Conservation (phyloP, 2,888 invertebrate genomes). For the Xylota segnis region DNA sequence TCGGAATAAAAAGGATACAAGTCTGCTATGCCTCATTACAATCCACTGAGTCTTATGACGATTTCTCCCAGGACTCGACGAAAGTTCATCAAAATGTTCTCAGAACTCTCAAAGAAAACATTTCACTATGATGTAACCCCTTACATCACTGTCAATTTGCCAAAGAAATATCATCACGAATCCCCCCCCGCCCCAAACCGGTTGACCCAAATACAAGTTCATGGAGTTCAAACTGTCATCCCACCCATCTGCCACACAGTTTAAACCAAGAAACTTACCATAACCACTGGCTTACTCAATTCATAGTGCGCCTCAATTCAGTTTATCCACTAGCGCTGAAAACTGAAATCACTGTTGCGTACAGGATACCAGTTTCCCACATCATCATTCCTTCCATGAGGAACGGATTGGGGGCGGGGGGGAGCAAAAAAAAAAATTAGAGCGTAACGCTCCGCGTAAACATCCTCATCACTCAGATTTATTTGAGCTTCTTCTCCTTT, state of each 20-base stretch:
- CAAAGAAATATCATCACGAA: background rate
- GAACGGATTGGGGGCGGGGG: background rate
- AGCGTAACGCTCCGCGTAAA: slow-evolving; percentile 57
- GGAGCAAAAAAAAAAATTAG: slow-evolving; percentile 24
- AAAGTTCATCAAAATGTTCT: too few relatives aligned
- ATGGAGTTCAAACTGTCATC: background rate
- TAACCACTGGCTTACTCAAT: background rate
- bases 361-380: background rate
- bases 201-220: slow-evolving; percentile 22
- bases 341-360: slow-evolving; percentile 55
- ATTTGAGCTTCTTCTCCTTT: slow-evolving; percentile 1
- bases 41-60: too few relatives aligned
- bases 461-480: slow-evolving; percentile 44
- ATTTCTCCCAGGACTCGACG: too few relatives aligned
- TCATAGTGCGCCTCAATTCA: slow-evolving; percentile 29
- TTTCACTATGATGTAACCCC: background rate
- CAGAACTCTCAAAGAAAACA: background rate
- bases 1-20: too few relatives aligned
- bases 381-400: slow-evolving; percentile 10
- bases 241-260: background rate
- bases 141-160: background rate
- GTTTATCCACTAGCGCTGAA: slow-evolving; percentile 35
- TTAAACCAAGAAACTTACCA: background rate
- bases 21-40: too few relatives aligned
- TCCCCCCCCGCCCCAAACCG: background rate